Percentiles rank a stretch among this genome's conserved stretches.
These are phyloP conservation scores for Myathropa florea DNA, from an alignment of 2,888 invertebrate species.

Conservation along the genomic window DNA sequence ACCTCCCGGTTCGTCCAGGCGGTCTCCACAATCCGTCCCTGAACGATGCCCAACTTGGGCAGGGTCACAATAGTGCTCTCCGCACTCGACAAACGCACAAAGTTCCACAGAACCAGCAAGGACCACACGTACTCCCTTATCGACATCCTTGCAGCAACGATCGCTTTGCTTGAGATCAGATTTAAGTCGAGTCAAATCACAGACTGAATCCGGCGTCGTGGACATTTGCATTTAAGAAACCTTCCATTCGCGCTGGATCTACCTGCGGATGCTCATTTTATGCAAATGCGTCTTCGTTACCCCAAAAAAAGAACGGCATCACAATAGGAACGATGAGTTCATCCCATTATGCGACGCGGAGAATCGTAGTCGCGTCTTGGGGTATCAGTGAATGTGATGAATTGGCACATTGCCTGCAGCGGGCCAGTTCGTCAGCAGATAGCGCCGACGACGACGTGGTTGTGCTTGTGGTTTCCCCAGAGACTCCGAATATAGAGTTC, in stretches of 20 bases:
- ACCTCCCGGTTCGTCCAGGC: constrained; percentile 77
- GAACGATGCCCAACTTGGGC: constrained; percentile 76
- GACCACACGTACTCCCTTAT: neutral
- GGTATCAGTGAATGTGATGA: neutral
- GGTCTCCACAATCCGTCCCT: constrained; percentile 76
- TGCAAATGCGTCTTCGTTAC: constrained; percentile 5
- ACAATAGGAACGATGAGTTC: neutral
- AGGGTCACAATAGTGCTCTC: constrained; percentile 73
- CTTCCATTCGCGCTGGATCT: neutral
- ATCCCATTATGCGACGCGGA: neutral
- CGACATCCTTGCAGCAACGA: neutral
- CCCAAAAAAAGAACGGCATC: neutral
- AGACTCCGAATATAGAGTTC: neutral
- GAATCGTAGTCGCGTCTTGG: too few relatives aligned
- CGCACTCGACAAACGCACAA: neutral
- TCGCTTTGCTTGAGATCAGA: constrained; percentile 35
- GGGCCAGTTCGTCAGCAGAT: neutral
- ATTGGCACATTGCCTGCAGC: neutral
- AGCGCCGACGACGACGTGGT: neutral
- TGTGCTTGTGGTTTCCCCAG: too few relatives aligned
- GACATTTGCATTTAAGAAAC: constrained; percentile 34
- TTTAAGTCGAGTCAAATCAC: constrained; percentile 31
- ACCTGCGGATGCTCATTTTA: constrained; percentile 1
- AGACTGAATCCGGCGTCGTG: constrained; percentile 29
- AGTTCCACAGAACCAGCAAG: neutral